Evolutionary conservation across 1,140 invertebrate species (phyloP), one percentile per base, ranked within the genome.

Genomic region (Sycobia sp.): DNA sequence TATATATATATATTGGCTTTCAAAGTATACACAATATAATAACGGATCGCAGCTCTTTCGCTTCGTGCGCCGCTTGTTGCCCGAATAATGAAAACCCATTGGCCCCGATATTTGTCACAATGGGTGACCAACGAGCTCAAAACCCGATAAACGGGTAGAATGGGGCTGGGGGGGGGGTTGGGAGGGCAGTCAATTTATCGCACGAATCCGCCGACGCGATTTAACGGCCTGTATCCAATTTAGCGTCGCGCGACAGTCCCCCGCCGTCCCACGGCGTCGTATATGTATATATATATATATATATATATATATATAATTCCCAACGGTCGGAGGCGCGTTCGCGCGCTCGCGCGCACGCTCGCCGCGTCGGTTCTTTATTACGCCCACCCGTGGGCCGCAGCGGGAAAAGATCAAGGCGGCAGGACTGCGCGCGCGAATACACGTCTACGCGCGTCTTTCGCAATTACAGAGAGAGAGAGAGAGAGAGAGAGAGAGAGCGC

Each of bases 401-500:
- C 62, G 61, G 29, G 50, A 56, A 72, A 57, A 64, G 69, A 74
- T 71, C 71, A 76, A 76, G 70, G 71, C 70, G 57, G 53, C 56
- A 39, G n/a, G 47, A 57, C 5, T 55, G 44, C 38, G n/a, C 32
- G 63, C 59, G 50, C 47, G 56, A 27, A n/a, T n/a, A n/a, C n/a
- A n/a, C n/a, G n/a, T n/a, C n/a, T n/a, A 70, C 63, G 68, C 73
- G 71, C 72, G 76, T 79, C 76, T 76, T 77, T 76, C 71, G 74
- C 76, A 76, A 78, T 79, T 77, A 78, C 68, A 70, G 55, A 54
- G 61, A 60, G 20, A 55, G 53, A 69, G 68, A 54, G 71, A 72
- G n/a, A n/a, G n/a, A n/a, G n/a, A n/a, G n/a, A n/a, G n/a, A n/a
- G n/a, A n/a, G n/a, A n/a, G n/a, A n/a, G n/a, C n/a, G n/a, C n/a